Percentiles rank a stretch among this genome's conserved stretches.
phyloP scores from a whole-genome alignment of 2,797 vertebrate species.

The Euthynnus affinis region DNA sequence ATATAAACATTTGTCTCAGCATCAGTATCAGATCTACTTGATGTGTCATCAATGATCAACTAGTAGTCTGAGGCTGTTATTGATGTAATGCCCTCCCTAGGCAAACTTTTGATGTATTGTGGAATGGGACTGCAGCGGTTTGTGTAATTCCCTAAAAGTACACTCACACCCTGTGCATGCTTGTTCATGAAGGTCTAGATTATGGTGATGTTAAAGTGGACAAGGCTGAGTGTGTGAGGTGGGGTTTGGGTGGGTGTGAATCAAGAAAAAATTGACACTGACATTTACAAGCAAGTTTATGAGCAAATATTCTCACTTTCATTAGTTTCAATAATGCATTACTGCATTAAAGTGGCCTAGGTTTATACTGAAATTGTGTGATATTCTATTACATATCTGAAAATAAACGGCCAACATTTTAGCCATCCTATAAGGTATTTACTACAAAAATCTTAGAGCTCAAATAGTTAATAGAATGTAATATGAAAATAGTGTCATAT shows the following conservation, averaged over 20 bases:
- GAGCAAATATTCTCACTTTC: neutral
- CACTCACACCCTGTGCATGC: conserved; percentile 47
- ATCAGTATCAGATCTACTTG: conserved; percentile 4
- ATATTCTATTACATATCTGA: neutral
- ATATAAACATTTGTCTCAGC: conserved; percentile 16
- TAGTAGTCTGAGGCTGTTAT: conserved; percentile 29
- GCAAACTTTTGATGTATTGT: conserved; percentile 50
- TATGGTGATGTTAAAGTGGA: conserved; percentile 20
- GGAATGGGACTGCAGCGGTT: neutral
- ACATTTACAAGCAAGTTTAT: neutral
- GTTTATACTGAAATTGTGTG: neutral
- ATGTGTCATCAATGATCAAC: conserved; percentile 56
- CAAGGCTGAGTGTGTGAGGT: conserved; percentile 1
- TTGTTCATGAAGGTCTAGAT: conserved; percentile 21
- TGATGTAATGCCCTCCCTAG: conserved; percentile 52
- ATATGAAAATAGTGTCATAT: neutral
- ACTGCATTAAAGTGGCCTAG: neutral
- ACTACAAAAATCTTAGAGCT: neutral
- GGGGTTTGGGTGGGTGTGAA: conserved; percentile 1
- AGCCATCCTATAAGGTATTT: neutral
- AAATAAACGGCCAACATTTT: neutral
- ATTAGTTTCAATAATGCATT: neutral
- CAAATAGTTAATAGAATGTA: neutral
- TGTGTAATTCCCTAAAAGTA: conserved; percentile 8
- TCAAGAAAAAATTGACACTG: neutral